Percentiles rank a stretch among this genome's conserved stretches.
phyloP scores from a whole-genome alignment of 2,797 vertebrate species.

The Bradypus variegatus region DNA sequence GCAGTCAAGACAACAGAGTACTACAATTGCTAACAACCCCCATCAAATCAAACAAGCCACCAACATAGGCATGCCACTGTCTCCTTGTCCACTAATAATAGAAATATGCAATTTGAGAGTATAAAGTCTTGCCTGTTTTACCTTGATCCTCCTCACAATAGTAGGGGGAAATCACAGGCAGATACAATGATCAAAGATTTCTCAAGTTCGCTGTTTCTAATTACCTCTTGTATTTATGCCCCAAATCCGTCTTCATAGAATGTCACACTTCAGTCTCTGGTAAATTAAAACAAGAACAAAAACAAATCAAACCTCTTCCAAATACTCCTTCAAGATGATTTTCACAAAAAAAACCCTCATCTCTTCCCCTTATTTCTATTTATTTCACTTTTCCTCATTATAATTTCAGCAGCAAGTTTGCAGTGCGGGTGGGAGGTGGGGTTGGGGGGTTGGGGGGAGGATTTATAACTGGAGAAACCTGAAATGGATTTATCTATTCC shows the following conservation, averaged over 20 bases:
- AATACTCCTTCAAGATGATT: neutral
- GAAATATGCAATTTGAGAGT: neutral
- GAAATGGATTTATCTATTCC: too few relatives aligned
- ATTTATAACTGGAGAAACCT: too few relatives aligned
- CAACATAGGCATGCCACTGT: neutral
- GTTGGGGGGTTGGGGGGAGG: too few relatives aligned
- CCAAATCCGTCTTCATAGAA: neutral
- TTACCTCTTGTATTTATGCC: neutral
- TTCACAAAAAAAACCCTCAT: neutral
- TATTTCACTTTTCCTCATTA: neutral
- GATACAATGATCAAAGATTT: neutral
- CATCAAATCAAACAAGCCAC: neutral
- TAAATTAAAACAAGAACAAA: neutral
- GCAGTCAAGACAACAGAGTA: neutral
- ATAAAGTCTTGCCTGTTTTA: neutral
- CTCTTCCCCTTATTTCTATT: neutral
- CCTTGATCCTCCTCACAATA: neutral
- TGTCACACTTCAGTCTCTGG: neutral
- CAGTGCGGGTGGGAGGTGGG: neutral
- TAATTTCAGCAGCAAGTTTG: neutral
- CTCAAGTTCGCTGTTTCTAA: neutral
- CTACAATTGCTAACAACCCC: neutral
- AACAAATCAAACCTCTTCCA: neutral
- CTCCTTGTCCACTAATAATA: neutral
- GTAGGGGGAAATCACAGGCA: neutral